Conservation (phyloP, 2,797 vertebrate genomes). For the Mergus octosetaceus region DNA sequence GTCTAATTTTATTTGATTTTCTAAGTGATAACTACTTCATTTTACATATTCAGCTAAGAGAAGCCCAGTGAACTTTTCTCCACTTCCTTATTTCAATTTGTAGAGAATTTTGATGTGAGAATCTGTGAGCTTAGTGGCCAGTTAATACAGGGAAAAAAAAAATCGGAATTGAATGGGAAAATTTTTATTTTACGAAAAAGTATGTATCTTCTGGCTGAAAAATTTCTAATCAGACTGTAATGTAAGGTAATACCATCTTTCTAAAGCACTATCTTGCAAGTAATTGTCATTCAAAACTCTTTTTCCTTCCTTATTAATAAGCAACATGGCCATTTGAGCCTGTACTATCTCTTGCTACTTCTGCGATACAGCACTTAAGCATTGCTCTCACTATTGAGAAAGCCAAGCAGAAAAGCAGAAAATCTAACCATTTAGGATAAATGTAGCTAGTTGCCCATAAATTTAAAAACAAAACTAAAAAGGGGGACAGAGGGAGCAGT, state of each 20-base stretch:
- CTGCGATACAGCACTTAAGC: background rate
- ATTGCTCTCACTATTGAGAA: background rate
- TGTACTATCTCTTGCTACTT: background rate
- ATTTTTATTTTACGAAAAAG: background rate
- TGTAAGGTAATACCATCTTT: background rate
- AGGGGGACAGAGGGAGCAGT: background rate
- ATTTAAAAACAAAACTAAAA: background rate
- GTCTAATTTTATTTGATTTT: background rate
- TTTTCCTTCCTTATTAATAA: background rate
- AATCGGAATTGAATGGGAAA: background rate
- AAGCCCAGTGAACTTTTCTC: background rate
- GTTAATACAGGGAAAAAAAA: background rate
- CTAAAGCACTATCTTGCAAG: background rate
- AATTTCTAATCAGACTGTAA: background rate
- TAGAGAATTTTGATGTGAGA: background rate
- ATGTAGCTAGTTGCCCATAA: background rate
- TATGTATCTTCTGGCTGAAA: background rate
- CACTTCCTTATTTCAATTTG: background rate
- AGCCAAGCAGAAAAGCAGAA: background rate
- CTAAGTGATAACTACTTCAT: background rate
- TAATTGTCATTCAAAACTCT: background rate
- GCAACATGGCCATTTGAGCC: background rate
- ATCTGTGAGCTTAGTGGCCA: background rate
- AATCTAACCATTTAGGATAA: background rate
- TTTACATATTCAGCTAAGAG: background rate